phyloP scores from a whole-genome alignment of 2,888 invertebrate genomes.

The Globia sparganii region DNA sequence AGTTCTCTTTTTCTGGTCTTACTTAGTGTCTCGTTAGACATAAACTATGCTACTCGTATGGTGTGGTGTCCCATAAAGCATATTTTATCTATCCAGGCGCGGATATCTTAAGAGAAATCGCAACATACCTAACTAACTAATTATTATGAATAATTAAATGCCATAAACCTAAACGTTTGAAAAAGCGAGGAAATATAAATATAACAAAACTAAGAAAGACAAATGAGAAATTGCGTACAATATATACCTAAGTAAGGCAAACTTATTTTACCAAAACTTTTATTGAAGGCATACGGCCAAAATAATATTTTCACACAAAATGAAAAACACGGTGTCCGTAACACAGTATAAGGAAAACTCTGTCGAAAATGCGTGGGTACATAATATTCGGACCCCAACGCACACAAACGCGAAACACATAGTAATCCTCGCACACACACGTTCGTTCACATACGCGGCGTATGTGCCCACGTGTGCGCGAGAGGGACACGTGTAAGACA shows the following conservation, averaged over 20 bases:
- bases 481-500: slow-evolving; percentile 81
- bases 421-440: slow-evolving; percentile 75
- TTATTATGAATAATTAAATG: not conserved
- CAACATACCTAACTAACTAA: not conserved
- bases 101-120: not conserved
- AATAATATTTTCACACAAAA: slow-evolving; percentile 36
- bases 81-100: not conserved
- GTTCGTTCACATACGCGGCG: slow-evolving; percentile 77
- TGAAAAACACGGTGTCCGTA: slow-evolving; percentile 62
- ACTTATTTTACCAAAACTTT: slow-evolving; percentile 12
- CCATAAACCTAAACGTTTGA: not conserved
- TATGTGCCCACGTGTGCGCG: slow-evolving; percentile 85
- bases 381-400: slow-evolving; percentile 88
- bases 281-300: slow-evolving; percentile 12
- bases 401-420: slow-evolving; percentile 80
- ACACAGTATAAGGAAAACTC: slow-evolving; percentile 76
- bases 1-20: not conserved
- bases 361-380: slow-evolving; percentile 84
- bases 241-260: not conserved
- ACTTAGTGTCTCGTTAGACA: not conserved
- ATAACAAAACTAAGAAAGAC: not conserved
- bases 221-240: not conserved
- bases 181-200: not conserved
- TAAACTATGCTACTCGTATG: not conserved
- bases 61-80: not conserved